Evolutionary conservation across 1,140 invertebrate genomes (phyloP), one percentile per base, ranked within the genome.

Genomic region (Drosophila ohnishii): DNA sequence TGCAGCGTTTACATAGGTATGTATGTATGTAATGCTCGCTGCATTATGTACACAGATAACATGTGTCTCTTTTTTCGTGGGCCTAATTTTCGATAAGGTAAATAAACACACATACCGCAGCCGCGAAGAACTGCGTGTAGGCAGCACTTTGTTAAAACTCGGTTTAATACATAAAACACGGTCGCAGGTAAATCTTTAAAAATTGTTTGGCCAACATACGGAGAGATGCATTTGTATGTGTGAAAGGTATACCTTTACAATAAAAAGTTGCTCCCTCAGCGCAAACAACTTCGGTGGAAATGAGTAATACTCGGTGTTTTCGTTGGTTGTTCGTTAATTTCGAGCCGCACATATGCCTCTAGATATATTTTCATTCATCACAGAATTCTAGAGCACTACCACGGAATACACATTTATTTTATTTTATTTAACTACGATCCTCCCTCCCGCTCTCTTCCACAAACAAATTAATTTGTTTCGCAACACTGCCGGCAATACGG

Each of bases 1-100:
- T 67, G 48, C 65, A 66, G 30, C 47, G 28, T 48, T 69, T 53
- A 69, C 62, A 69, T 44, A 44, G 22, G 30, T 32, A 32, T 32
- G 37, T 66, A 53, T 39, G 34, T 61, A 53, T 39, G 34, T 61
- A 61, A 61, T 30, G 22, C 32, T 16, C n/a, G 45, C 42, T 61
- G 32, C 59, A 30, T 50, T 16, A 22, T 22, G 42, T 32, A 44
- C 30, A 35, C 47, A 69, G 65, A 69, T 69, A 69, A 55, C 65
- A 53, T 66, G 65, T 66, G 65, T 66, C 37, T 69, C 47, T 67
- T 67, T 66, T 66, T 69, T 11, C 40, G 58, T 44, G 39, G 45
- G 65, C 62, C 47, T 48, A 66, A 69, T 69, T 69, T 66, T 45
- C 65, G 65, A 66, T 69, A 69, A 69, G 65, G 65, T 69, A 69